Conservation (phyloP, 2,797 vertebrate species). For the Scomberomorus guttatus region DNA sequence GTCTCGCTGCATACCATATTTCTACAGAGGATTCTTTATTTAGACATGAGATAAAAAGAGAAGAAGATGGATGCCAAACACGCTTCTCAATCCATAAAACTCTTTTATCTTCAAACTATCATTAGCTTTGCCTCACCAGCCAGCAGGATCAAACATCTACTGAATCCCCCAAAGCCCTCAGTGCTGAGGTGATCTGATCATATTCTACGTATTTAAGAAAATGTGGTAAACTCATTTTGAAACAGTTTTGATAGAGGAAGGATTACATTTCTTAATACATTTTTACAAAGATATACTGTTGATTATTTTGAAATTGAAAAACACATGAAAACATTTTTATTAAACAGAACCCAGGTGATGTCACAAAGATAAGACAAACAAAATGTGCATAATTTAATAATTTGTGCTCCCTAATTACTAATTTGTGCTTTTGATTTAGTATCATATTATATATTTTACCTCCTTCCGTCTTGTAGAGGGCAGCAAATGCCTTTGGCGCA, state of each 20-base stretch:
- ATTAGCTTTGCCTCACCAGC: background rate
- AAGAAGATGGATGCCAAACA: background rate
- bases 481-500: too few species aligned
- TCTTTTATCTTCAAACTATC: conserved; percentile 27
- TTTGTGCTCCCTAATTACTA: too few species aligned
- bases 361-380: too few species aligned
- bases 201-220: background rate
- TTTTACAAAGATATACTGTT: background rate
- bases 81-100: background rate
- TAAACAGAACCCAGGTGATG: too few species aligned
- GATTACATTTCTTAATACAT: background rate
- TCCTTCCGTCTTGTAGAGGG: too few species aligned
- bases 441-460: too few species aligned
- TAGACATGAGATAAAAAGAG: background rate
- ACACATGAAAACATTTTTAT: background rate
- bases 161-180: background rate
- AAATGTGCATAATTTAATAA: too few species aligned
- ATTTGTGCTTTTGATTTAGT: too few species aligned
- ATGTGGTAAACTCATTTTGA: background rate
- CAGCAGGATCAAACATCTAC: background rate
- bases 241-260: background rate
- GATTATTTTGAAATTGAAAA: background rate
- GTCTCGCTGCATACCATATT: background rate
- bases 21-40: background rate
- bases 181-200: conserved; percentile 3